Evolutionary conservation across 2,113 vertebrate genomes (phyloP), one percentile per base, ranked within the genome.

Genomic region (Embiotoca jacksoni): DNA sequence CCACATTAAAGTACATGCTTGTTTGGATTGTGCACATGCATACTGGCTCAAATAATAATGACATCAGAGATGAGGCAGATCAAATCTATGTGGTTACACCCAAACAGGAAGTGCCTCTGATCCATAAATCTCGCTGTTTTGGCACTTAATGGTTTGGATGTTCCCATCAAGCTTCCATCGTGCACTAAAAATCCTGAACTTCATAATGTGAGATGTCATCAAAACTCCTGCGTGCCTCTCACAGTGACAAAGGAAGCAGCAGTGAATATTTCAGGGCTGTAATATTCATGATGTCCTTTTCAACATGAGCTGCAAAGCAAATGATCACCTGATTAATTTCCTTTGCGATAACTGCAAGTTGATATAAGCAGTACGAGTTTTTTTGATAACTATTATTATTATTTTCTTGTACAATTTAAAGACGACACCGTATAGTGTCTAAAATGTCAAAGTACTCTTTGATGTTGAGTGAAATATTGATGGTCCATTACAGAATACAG

Each of bases 1-100:
- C 14, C 47, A 49, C 53, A 55, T 82, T 36, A 69, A 58, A 78
- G 62, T 37, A 1, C 36, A 63, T 30, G 79, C 1, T 14, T 37
- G 61, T 64, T 73, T 69, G 56, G 47, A 66, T 35, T 73, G 52
- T 39, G 37, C 62, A 71, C 52, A 67, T n/a, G 56, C 23, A 23
- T 39, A 7, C 35, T 31, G 52, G 5, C 16, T 54, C 16, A 13
- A 23, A 31, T 30, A 39, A 71, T 56, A 14, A 70, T 33, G 30
- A 4, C 14, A 37, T 63, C 50, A 59, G 30, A 7, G 74, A 64
- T 31, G 57, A 37, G 5, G 32, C 52, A 14, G 39, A 31, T 72
- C 13, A 31, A 36, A 30, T 41, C 30, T 36, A 5, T 57, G 7
- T 11, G 11, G 31, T 50, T 50, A 47, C 23, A 61, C 15, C 1